These are phyloP conservation scores for Catharus bicknelli DNA, from an alignment of 2,113 vertebrate genomes.

Conservation along the genomic window DNA sequence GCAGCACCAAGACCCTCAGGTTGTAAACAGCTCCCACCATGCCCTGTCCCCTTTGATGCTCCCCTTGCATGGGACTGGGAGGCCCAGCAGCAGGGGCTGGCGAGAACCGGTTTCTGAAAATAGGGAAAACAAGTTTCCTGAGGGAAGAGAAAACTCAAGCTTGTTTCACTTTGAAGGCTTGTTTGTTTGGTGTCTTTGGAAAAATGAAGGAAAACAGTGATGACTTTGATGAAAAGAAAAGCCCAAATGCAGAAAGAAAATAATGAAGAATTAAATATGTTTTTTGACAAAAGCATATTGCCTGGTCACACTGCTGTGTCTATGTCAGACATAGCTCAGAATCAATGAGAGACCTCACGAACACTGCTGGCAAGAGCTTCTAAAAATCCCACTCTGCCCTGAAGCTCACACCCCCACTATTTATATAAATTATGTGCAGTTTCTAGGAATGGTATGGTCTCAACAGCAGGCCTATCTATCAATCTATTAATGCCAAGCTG, in stretches of 20 bases:
- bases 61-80: fast-evolving
- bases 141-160: not conserved
- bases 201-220: not conserved
- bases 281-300: not conserved
- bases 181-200: not conserved
- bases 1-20: not conserved
- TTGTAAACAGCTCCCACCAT: not conserved
- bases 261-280: not conserved
- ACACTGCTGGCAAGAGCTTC: not conserved
- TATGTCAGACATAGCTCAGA: not conserved
- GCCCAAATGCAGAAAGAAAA: not conserved
- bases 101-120: not conserved
- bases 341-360: not conserved
- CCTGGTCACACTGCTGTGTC: not conserved
- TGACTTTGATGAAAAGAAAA: not conserved
- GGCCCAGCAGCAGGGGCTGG: not conserved
- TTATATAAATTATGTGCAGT: not conserved
- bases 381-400: not conserved
- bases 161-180: slow-evolving; percentile 5
- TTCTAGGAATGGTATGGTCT: not conserved
- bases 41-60: not conserved
- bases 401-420: fast-evolving
- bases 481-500: not conserved
- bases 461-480: not conserved
- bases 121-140: not conserved